Evolutionary conservation across 2,888 invertebrate genomes (phyloP), one percentile per base, ranked within the genome.

Genomic region (Drosophila hamatofila): DNA sequence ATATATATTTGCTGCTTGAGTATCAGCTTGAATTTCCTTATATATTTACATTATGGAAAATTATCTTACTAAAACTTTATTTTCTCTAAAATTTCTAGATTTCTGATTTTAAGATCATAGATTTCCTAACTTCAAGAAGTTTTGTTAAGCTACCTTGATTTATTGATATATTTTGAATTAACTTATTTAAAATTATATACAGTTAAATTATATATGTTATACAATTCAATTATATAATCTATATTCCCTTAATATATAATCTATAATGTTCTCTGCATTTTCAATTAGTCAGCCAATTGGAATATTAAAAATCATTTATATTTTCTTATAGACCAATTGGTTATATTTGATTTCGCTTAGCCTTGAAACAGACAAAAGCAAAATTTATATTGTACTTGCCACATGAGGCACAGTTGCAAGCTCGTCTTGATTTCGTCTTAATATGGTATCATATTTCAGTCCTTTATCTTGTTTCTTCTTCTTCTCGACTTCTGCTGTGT

Each of bases 381-480:
- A 18, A 12, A 39, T 16, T n/a, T 44, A 27, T 39, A 4, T 54
- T 12, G n/a, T 27, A n/a, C 39, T 18, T 49, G 48, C 27, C 48
- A 48, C 59, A 57, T 49, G 35, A 35, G 46, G 51, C 33, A 23
- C 11, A 42, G 44, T 60, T 51, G 41, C 49, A 56, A 51, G 41
- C 21, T 37, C 30, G 14, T 33, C 37, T 73, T 39, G 30, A 30
- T 46, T 35, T 37, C 14, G 6, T 12, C 42, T 16, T 5, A 1
- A 16, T 16, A 18, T 8, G 16, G 30, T 56, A 51, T 75, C 72
- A 39, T 18, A 56, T 72, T 76, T 59, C 77, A 51, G 58, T 25
- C 30, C 21, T 23, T 37, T 16, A 3, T 41, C 14, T 16, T 41
- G 11, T 16, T 16, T 27, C 44, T 51, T 42, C 21, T 27, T 51